A percentile compares a stretch with the other conserved stretches of the same genome.
These are phyloP conservation scores for Drosophila jambulina DNA, from an alignment of 1,140 invertebrate genomes.

Conservation along the genomic window DNA sequence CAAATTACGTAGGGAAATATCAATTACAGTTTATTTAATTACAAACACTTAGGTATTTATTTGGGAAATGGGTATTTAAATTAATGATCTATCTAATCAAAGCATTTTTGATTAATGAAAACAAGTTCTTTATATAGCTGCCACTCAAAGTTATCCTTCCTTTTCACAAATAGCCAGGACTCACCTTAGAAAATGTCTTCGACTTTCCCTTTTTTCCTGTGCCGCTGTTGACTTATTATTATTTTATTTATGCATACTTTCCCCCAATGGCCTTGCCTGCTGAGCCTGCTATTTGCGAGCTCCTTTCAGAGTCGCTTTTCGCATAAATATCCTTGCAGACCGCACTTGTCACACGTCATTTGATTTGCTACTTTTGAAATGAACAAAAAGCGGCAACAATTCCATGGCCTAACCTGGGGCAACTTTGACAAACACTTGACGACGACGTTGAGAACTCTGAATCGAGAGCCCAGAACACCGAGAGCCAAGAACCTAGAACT, in stretches of 20 bases:
- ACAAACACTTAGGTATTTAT: accelerated
- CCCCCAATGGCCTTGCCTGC: constrained; percentile 17
- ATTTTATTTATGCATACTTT: constrained; percentile 40
- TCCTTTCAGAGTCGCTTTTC: constrained; percentile 19
- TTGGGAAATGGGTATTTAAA: not conserved
- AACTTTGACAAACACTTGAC: constrained; percentile 80
- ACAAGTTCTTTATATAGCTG: not conserved
- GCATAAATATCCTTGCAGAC: constrained; percentile 65
- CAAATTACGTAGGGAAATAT: not conserved
- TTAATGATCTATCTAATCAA: not conserved
- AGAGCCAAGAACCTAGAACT: constrained; percentile 35
- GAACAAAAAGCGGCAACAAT: constrained; percentile 54
- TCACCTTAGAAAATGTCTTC: not conserved
- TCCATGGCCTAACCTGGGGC: constrained; percentile 62
- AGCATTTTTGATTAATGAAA: not conserved
- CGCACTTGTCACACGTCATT: constrained; percentile 76
- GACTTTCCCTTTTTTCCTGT: not conserved
- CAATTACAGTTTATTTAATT: not conserved
- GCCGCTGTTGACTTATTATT: constrained; percentile 33
- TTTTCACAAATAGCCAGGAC: not conserved
- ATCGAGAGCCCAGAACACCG: constrained; percentile 29
- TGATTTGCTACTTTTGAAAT: constrained; percentile 74
- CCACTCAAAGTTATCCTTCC: not conserved
- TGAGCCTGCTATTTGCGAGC: constrained; percentile 30
- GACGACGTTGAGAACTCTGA: constrained; percentile 36